A percentile compares a stretch with the other conserved stretches of the same genome.
Evolutionary conservation across 2,113 vertebrate genomes (phyloP).

Genomic region (Channa maculata): DNA sequence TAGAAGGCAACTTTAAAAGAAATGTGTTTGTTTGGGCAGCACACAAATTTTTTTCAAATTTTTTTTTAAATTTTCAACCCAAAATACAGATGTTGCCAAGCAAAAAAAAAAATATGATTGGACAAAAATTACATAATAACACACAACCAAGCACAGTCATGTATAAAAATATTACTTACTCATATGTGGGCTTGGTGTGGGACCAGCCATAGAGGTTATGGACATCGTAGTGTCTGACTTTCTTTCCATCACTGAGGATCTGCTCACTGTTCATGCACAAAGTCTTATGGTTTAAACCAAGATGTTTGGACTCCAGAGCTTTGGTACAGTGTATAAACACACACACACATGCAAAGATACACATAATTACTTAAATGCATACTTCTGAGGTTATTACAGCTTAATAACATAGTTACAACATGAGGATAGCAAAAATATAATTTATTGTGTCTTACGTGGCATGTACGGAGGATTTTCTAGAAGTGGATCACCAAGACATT

Average conservation of each 20-base stretch:
- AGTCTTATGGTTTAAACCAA: constrained; percentile 87
- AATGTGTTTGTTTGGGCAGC: too few species aligned
- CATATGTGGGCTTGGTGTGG: constrained; percentile 88
- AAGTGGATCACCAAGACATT: constrained; percentile 67
- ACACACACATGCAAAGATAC: neutral
- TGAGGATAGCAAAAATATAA: too few species aligned
- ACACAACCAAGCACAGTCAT: too few species aligned
- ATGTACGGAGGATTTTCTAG: constrained; percentile 88
- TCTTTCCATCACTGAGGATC: constrained; percentile 83
- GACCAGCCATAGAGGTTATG: constrained; percentile 97
- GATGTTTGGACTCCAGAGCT: constrained; percentile 82
- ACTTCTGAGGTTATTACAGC: too few species aligned
- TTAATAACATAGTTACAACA: too few species aligned
- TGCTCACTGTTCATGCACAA: constrained; percentile 93
- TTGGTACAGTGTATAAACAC: neutral
- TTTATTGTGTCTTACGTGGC: constrained; percentile 84
- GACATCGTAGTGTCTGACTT: constrained; percentile 89
- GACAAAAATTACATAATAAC: too few species aligned
- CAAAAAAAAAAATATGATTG: too few species aligned
- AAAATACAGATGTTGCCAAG: too few species aligned
- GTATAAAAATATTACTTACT: constrained; percentile 71
- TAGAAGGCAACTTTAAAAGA: too few species aligned
- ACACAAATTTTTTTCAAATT: too few species aligned
- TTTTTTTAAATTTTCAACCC: too few species aligned
- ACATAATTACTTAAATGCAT: constrained; percentile 1